Conservation (phyloP, 1,140 invertebrate genomes). For the Formica selysi region DNA sequence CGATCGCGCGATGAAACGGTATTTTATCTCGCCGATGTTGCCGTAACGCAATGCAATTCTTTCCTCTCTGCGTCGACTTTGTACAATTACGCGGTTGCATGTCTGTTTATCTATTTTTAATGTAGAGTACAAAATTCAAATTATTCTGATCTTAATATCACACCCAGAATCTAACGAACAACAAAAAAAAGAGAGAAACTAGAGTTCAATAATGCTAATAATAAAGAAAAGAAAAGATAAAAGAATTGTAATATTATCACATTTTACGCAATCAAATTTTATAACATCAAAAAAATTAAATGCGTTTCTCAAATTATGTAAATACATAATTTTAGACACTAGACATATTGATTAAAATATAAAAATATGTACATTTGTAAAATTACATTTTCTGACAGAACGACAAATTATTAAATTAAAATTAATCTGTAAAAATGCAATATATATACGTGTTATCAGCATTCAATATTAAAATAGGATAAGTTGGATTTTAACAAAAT, state of each 20-base stretch:
- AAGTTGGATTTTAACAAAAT: neutral
- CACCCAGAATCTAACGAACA: neutral
- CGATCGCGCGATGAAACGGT: slow-evolving; percentile 48
- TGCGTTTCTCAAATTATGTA: neutral
- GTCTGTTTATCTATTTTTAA: neutral
- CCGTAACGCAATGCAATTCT: neutral
- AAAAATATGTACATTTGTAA: neutral
- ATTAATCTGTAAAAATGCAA: neutral
- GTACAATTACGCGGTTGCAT: neutral
- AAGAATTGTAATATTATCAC: neutral
- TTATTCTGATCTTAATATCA: neutral
- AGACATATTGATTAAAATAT: neutral
- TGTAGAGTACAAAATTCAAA: slow-evolving; percentile 25
- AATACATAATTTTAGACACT: no score
- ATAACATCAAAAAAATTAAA: neutral
- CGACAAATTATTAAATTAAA: neutral
- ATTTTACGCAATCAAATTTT: neutral
- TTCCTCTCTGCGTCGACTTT: neutral
- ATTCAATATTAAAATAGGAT: neutral
- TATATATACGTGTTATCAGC: neutral
- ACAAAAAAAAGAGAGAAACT: neutral
- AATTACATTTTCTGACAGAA: neutral
- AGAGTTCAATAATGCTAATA: neutral
- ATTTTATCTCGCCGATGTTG: neutral
- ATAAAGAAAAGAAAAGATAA: neutral